Conservation (phyloP, 2,797 vertebrate species). For the Myiothlypis chrysogaster region DNA sequence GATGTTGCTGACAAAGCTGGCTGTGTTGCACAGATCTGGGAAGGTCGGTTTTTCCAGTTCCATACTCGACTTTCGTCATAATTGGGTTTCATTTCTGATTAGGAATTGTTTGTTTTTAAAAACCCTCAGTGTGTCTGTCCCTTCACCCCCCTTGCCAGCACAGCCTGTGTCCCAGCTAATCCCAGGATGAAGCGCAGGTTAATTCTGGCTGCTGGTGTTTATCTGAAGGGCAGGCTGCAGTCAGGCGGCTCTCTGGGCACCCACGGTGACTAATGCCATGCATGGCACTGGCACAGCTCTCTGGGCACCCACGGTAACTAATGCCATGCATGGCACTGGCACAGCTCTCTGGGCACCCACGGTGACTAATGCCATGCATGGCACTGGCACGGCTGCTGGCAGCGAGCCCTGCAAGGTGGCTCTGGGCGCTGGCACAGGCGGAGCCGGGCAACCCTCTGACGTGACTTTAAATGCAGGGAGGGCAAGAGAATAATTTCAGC, state of each 20-base stretch:
- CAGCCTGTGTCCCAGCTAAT: background rate
- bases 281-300: background rate
- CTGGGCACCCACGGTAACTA: background rate
- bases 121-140: fast-evolving
- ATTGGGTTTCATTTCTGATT: background rate
- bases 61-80: background rate
- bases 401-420: background rate
- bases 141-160: background rate
- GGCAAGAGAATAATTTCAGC: background rate
- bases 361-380: background rate
- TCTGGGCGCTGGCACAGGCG: background rate
- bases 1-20: background rate
- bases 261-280: background rate
- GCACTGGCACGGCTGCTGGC: background rate
- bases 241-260: background rate
- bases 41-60: background rate
- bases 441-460: background rate
- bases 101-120: background rate
- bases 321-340: too few relatives aligned
- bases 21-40: background rate
- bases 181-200: slow-evolving; percentile 1
- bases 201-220: slow-evolving; percentile 11
- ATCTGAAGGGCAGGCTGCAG: slow-evolving; percentile 16
- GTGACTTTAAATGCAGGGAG: background rate
- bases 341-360: background rate